These are phyloP conservation scores for Platalea minor DNA, from an alignment of 2,797 vertebrate genomes.

Conservation along the genomic window DNA sequence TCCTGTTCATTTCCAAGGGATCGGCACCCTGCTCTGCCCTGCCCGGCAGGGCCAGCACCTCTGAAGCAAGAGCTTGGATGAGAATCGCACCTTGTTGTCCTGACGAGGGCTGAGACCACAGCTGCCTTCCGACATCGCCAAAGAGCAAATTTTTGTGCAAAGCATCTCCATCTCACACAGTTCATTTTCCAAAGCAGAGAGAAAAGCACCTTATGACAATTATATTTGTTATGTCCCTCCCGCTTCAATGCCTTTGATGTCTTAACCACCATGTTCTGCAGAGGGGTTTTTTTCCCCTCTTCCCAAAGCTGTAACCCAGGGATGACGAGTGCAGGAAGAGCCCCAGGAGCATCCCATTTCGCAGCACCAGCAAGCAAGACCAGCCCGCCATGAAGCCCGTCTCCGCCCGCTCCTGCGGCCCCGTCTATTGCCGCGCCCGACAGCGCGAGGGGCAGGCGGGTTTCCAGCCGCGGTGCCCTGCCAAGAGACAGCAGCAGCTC, in stretches of 20 bases:
- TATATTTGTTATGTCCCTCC: not conserved
- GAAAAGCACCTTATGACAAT: not conserved
- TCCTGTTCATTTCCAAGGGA: not conserved
- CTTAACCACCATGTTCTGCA: not conserved
- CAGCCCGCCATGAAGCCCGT: not conserved
- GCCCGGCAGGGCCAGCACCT: not conserved
- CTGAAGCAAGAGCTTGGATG: not conserved
- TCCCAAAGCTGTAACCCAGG: not conserved
- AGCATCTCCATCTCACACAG: not conserved
- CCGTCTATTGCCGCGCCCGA: rapidly evolving
- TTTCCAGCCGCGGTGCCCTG: not conserved
- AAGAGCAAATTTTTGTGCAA: not conserved
- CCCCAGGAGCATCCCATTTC: not conserved
- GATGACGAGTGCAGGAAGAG: not conserved
- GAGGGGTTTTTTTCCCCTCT: not conserved
- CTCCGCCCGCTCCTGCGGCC: not conserved
- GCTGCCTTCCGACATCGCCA: not conserved
- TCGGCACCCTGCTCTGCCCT: not conserved
- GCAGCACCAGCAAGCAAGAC: not conserved
- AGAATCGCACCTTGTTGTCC: not conserved
- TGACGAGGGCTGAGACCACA: not conserved
- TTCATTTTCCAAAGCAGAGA: not conserved
- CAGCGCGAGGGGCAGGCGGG: not conserved
- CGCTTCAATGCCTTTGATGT: not conserved
- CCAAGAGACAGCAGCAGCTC: not conserved